Conservation (phyloP, 2,797 vertebrate species). For the Chaetodon trifasciatus region DNA sequence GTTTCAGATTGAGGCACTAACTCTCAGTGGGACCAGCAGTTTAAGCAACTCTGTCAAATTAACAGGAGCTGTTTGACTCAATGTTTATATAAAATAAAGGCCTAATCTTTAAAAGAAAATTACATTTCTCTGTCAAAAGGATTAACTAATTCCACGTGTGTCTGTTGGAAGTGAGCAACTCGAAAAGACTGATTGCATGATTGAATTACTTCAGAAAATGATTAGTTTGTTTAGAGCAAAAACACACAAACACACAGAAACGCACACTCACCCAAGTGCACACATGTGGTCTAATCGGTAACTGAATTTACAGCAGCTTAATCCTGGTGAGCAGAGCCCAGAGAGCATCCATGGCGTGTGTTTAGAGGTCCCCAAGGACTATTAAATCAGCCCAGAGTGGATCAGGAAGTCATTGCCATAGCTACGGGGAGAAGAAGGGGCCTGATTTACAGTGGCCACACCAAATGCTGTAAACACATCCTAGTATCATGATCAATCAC, state of each 20-base stretch:
- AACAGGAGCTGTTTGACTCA: neutral
- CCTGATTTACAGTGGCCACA: slow-evolving; percentile 72
- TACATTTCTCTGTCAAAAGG: neutral
- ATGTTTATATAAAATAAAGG: slow-evolving; percentile 8
- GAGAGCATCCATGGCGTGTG: slow-evolving; percentile 77
- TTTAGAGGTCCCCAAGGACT: slow-evolving; percentile 79
- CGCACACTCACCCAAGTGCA: slow-evolving; percentile 51
- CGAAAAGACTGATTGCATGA: slow-evolving; percentile 15
- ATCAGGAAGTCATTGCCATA: slow-evolving; percentile 83
- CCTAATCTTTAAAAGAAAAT: slow-evolving; percentile 9
- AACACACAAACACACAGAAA: slow-evolving; percentile 21
- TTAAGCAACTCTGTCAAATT: neutral
- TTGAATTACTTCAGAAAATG: slow-evolving; percentile 37
- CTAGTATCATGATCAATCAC: slow-evolving; percentile 65
- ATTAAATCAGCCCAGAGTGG: slow-evolving; percentile 84
- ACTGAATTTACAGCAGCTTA: slow-evolving; percentile 74
- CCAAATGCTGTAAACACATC: slow-evolving; percentile 73
- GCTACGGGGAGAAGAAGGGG: slow-evolving; percentile 61
- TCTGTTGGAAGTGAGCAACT: slow-evolving; percentile 24
- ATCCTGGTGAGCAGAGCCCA: slow-evolving; percentile 72
- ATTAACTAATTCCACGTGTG: neutral
- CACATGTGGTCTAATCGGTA: slow-evolving; percentile 70
- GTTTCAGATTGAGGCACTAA: neutral
- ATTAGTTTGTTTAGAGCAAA: slow-evolving; percentile 30
- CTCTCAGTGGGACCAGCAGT: neutral